Conservation (phyloP, 2,888 invertebrate genomes). For the Chrysodeixis includens region DNA sequence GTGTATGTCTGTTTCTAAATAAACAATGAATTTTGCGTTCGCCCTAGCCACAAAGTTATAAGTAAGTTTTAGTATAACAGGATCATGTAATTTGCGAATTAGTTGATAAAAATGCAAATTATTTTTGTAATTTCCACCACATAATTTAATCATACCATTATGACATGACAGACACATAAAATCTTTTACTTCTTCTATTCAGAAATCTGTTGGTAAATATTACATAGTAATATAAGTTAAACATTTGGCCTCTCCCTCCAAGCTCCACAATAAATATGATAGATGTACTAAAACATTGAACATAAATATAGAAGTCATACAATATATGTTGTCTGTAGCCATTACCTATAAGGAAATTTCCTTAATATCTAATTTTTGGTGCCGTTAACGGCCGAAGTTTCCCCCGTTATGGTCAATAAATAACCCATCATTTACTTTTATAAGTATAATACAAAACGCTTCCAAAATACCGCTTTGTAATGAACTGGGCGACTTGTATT, state of each 20-base stretch:
- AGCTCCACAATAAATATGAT: conserved; percentile 38
- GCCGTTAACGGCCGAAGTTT: conserved; percentile 72
- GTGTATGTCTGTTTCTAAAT: too few relatives aligned
- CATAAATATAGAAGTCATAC: conserved; percentile 53
- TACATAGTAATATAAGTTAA: too few relatives aligned
- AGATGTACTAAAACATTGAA: conserved; percentile 44
- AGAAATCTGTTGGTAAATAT: too few relatives aligned
- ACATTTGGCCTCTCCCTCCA: conserved; percentile 1
- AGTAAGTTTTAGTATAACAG: too few relatives aligned
- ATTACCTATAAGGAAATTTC: conserved; percentile 64
- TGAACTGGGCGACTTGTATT: conserved; percentile 30
- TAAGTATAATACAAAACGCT: conserved; percentile 51
- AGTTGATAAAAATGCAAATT: too few relatives aligned
- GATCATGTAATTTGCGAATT: too few relatives aligned
- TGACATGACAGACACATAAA: too few relatives aligned
- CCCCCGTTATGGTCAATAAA: conserved; percentile 70
- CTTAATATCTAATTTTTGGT: conserved; percentile 73
- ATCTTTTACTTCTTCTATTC: too few relatives aligned
- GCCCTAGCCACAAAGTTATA: too few relatives aligned
- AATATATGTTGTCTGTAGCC: conserved; percentile 41
- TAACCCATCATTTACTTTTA: conserved; percentile 66
- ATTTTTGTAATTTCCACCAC: too few relatives aligned
- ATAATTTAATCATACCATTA: too few relatives aligned
- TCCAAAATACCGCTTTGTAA: conserved; percentile 42
- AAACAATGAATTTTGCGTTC: neutral